These are phyloP conservation scores for Ciconia stormi DNA, from an alignment of 2,113 vertebrate species.

Conservation along the genomic window DNA sequence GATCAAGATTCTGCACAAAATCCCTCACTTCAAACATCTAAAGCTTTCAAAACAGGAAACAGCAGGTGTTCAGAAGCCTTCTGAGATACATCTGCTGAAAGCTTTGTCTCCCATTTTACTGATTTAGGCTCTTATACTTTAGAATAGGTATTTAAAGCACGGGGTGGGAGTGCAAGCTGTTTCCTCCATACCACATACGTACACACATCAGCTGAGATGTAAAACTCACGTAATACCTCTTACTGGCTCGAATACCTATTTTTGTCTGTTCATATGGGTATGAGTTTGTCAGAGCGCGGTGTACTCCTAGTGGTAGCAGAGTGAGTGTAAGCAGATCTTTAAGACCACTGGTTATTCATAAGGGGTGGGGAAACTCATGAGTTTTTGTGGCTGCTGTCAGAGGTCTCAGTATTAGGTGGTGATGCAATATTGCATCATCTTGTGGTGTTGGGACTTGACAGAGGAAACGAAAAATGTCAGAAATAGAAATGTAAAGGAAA, in stretches of 20 bases:
- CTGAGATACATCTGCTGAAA: conserved; percentile 16
- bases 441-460: not conserved
- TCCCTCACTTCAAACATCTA: not conserved
- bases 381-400: not conserved
- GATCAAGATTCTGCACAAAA: not conserved
- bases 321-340: not conserved
- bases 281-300: not conserved
- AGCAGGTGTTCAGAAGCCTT: conserved; percentile 17
- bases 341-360: not conserved
- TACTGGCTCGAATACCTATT: not conserved
- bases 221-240: not conserved
- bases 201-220: not conserved
- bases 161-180: conserved; percentile 43
- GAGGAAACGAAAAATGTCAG: conserved; percentile 24
- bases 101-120: conserved; percentile 24
- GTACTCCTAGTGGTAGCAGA: not conserved
- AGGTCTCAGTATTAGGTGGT: conserved; percentile 4
- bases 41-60: not conserved
- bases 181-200: not conserved
- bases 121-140: not conserved
- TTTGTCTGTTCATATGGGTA: not conserved
- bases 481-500: conserved; percentile 37
- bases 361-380: not conserved
- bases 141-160: conserved; percentile 44
- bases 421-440: conserved; percentile 64